Evolutionary conservation across 2,888 invertebrate species (phyloP).

Genomic region (Stenoptilia bipunctidactyla): DNA sequence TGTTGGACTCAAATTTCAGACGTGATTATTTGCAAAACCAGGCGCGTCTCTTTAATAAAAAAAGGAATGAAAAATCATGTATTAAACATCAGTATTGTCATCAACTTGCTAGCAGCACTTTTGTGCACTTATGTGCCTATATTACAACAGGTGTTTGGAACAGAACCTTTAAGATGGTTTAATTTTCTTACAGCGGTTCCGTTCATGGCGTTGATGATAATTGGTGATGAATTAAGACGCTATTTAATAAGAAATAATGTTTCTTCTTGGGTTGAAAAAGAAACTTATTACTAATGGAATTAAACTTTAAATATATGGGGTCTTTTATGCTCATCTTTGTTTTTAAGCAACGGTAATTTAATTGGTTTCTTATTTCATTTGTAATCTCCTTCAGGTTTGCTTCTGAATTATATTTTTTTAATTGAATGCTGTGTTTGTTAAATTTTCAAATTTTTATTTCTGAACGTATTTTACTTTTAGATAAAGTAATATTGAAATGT

Average conservation of each 20-base stretch:
- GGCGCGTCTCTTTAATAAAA: slow-evolving; percentile 78
- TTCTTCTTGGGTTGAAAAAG: slow-evolving; percentile 78
- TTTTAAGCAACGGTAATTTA: too few species aligned
- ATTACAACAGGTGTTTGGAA: slow-evolving; percentile 76
- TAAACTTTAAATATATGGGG: too few species aligned
- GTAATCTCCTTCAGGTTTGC: too few species aligned
- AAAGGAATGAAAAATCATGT: slow-evolving; percentile 83
- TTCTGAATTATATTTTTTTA: too few species aligned
- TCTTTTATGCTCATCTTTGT: too few species aligned
- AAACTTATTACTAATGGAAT: slow-evolving; percentile 79
- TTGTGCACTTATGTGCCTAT: slow-evolving; percentile 78
- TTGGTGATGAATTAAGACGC: slow-evolving; percentile 81
- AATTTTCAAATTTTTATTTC: too few species aligned
- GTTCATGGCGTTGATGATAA: slow-evolving; percentile 79
- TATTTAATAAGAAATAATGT: slow-evolving; percentile 76
- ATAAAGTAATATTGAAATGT: too few species aligned
- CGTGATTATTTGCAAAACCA: slow-evolving; percentile 83
- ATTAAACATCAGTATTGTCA: slow-evolving; percentile 72
- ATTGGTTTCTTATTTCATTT: too few species aligned
- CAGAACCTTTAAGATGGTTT: slow-evolving; percentile 75
- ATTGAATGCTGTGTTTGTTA: too few species aligned
- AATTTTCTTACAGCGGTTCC: slow-evolving; percentile 82
- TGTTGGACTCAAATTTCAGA: slow-evolving; percentile 85
- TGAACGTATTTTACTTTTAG: too few species aligned
- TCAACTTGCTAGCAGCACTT: slow-evolving; percentile 76